Conservation (phyloP, 2,888 invertebrate species). For the Hybos culiciformis region DNA sequence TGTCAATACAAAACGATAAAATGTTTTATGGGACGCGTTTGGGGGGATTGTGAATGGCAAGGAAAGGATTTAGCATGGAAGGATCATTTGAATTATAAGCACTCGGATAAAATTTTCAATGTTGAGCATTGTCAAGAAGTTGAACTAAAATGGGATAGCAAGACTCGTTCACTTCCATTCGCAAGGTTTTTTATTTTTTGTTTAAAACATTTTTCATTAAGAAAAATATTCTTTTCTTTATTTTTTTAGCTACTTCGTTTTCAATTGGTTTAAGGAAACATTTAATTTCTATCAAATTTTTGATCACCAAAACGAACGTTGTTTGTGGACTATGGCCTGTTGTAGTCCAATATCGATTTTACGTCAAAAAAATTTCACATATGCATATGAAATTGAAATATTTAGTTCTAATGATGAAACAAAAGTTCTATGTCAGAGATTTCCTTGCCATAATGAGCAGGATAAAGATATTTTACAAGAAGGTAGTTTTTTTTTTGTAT, state of each 20-base stretch:
- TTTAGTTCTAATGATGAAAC: slow-evolving; percentile 28
- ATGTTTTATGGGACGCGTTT: slow-evolving; percentile 35
- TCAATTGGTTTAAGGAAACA: slow-evolving; percentile 29
- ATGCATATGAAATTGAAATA: slow-evolving; percentile 31
- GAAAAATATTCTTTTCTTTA: no score
- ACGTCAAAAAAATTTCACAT: slow-evolving; percentile 26
- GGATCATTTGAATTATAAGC: slow-evolving; percentile 43
- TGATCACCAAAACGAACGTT: slow-evolving; percentile 22
- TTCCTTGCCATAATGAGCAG: slow-evolving; percentile 32
- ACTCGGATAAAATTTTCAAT: slow-evolving; percentile 37
- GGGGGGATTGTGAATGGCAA: slow-evolving; percentile 43
- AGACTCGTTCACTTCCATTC: slow-evolving; percentile 24
- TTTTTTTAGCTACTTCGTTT: slow-evolving; percentile 34
- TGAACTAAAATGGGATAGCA: slow-evolving; percentile 28
- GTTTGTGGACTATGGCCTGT: slow-evolving; percentile 31
- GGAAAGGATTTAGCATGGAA: slow-evolving; percentile 48
- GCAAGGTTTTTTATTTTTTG: no score
- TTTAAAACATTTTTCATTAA: no score
- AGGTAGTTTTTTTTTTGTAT: no score
- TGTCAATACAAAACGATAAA: slow-evolving; percentile 33
- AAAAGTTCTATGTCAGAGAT: slow-evolving; percentile 29
- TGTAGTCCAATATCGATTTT: slow-evolving; percentile 25
- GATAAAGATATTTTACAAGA: slow-evolving; percentile 31
- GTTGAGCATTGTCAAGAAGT: slow-evolving; percentile 12
- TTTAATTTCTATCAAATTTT: slow-evolving; percentile 34